These are phyloP conservation scores for Ctenoplectra terminalis DNA, from an alignment of 1,140 invertebrate species.

Conservation along the genomic window DNA sequence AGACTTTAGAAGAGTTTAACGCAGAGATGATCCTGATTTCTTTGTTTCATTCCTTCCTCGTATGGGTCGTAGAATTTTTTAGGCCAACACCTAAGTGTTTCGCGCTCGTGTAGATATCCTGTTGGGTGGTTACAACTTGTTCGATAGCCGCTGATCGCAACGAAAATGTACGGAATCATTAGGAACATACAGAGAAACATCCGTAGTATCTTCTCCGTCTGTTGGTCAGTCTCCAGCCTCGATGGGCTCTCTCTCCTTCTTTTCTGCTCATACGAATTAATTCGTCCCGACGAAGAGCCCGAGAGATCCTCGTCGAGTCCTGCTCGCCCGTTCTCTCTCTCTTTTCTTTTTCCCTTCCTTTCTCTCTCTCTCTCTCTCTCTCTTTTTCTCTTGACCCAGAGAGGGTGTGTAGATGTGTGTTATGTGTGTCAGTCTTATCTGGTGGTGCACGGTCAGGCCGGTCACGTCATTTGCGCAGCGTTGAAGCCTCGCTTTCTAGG, in stretches of 20 bases:
- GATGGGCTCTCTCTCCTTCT: conserved; percentile 38
- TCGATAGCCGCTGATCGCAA: not conserved
- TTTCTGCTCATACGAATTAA: not conserved
- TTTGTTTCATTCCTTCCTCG: not conserved
- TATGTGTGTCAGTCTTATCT: conserved; percentile 79
- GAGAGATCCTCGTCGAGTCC: conserved; percentile 7
- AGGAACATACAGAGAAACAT: conserved; percentile 57
- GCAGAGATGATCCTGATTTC: not conserved
- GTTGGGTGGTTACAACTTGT: not conserved
- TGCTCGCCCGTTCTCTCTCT: not conserved
- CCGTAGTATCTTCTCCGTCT: conserved; percentile 31
- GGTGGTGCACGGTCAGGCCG: conserved; percentile 69
- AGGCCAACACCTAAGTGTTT: conserved; percentile 35
- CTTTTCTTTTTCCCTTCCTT: not conserved
- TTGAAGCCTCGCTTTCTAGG: conserved; percentile 75
- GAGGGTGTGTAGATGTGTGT: conserved; percentile 9
- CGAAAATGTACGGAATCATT: conserved; percentile 43
- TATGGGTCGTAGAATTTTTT: conserved; percentile 9
- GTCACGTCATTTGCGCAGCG: conserved; percentile 81
- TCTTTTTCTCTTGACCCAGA: conserved; percentile 11
- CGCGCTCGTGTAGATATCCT: not conserved
- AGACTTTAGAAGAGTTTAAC: conserved; percentile 11
- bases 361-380: conserved; percentile 6
- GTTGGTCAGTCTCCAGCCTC: conserved; percentile 35
- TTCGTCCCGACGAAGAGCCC: conserved; percentile 7